Evolutionary conservation across 1,140 invertebrate genomes (phyloP), one percentile per base, ranked within the genome.

Genomic region (Cotesia chilonis): DNA sequence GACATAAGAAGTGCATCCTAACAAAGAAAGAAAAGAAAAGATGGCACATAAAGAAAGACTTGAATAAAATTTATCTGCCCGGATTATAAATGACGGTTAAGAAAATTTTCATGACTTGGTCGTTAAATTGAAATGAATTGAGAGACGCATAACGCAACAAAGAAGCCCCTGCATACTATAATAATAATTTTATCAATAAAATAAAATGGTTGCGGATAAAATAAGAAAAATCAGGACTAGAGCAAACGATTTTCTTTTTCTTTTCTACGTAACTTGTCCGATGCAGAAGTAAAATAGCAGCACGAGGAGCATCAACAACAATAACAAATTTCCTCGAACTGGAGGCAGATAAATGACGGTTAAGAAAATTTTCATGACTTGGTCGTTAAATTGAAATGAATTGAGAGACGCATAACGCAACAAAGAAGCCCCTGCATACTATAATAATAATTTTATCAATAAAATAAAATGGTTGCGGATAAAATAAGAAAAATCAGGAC

Each of bases 51-150:
- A 47, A 57, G n/a, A 57, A 57, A 57, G 20, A 57, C 28, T 2
- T 28, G 28, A 57, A 20, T 17, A 57, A 20, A 57, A 57, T 57
- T 17, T 57, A 17, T 57, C 5, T 20, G 20, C 9, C n/a, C 9
- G 54, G n/a, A 57, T 57, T 14, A 57, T 17, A 57, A n/a, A 57
- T 57, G 54, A 57, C 54, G 20, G 54, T 57, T 57, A 57, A 57
- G 54, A 57, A 20, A 57, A 20, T 57, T 17, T 57, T 57, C 54
- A 57, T 57, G 17, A 57, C 59, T 61, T 35, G 14, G 59, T 20
- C n/a, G 54, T 57, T 57, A 57, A 57, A 57, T 57, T 57, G 54
- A 57, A 57, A 17, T 9, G 54, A 20, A 57, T 57, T 57, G n/a
- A 57, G 5, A 20, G 12, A 14, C 5, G n/a, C 12, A 3, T 12